These are phyloP conservation scores for Rhagonycha lutea DNA, from an alignment of 2,888 invertebrate genomes.

Conservation along the genomic window DNA sequence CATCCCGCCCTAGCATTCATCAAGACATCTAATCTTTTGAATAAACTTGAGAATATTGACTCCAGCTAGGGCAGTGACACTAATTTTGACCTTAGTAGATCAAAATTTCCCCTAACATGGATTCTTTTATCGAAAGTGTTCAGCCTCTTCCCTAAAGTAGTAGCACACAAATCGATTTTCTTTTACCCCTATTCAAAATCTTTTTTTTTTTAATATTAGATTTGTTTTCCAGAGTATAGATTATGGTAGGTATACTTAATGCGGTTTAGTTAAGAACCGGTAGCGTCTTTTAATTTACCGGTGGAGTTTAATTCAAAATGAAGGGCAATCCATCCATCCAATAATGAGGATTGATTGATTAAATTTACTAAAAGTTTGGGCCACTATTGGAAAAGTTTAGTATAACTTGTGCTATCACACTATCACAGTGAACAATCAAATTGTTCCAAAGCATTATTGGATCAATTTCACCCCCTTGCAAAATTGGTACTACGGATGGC, in stretches of 20 bases:
- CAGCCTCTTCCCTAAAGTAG: background rate
- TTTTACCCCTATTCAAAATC: background rate
- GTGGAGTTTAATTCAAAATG: background rate
- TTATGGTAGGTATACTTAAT: background rate
- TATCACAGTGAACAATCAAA: background rate
- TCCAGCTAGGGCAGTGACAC: background rate
- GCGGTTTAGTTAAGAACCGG: background rate
- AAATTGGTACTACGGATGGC: too few species aligned
- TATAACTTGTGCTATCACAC: background rate
- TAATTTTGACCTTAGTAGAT: background rate
- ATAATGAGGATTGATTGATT: background rate
- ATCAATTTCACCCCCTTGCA: too few species aligned
- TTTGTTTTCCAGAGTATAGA: too few species aligned
- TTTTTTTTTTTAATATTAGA: background rate
- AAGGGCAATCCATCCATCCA: background rate
- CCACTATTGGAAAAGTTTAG: background rate
- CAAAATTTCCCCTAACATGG: background rate
- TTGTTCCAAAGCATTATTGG: background rate
- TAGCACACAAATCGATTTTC: background rate
- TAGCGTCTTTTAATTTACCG: background rate
- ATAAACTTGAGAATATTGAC: background rate
- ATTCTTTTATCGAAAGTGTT: background rate
- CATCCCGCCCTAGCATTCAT: background rate
- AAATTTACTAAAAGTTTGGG: background rate
- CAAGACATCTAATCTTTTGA: background rate